Evolutionary conservation across 2,888 invertebrate species (phyloP).

Genomic region (Cephus runcator): DNA sequence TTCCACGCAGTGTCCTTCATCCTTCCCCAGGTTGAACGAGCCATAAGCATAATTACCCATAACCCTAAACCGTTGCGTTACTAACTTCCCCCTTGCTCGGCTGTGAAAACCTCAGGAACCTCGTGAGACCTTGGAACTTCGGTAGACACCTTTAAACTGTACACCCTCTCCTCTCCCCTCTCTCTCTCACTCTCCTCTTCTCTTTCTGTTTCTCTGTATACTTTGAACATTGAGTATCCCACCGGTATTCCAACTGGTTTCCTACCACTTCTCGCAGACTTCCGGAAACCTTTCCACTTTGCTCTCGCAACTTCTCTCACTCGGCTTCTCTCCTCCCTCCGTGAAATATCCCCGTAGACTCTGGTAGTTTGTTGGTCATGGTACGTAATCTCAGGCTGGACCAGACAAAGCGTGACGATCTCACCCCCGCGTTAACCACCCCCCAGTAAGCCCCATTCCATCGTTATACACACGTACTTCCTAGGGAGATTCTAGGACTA

Average conservation of each 20-base stretch:
- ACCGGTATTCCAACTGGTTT: background rate
- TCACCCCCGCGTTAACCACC: constrained; percentile 17
- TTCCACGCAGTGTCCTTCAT: background rate
- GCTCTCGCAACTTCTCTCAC: constrained; percentile 8
- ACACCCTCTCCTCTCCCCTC: constrained; percentile 6
- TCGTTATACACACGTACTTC: background rate
- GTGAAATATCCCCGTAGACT: constrained; percentile 49
- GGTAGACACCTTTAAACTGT: background rate
- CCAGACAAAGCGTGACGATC: constrained; percentile 48
- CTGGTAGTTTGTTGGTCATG: constrained; percentile 57
- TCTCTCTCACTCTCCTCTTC: constrained; percentile 2
- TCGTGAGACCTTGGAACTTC: background rate
- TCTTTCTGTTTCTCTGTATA: constrained; percentile 7
- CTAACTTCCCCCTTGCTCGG: no score
- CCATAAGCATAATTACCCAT: background rate
- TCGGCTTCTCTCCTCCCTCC: constrained; percentile 14
- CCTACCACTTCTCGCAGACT: background rate
- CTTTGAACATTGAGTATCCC: background rate
- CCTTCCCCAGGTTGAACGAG: background rate
- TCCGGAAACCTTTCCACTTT: constrained; percentile 8
- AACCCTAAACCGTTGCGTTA: background rate
- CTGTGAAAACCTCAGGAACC: background rate
- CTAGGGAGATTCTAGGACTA: background rate
- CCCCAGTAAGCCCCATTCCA: background rate
- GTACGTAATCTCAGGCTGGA: constrained; percentile 50